Evolutionary conservation across 37 sponge, comb jelly and placozoan species (phyloP), one percentile per base, ranked within the genome.

Genomic region (Spongilla lacustris): DNA sequence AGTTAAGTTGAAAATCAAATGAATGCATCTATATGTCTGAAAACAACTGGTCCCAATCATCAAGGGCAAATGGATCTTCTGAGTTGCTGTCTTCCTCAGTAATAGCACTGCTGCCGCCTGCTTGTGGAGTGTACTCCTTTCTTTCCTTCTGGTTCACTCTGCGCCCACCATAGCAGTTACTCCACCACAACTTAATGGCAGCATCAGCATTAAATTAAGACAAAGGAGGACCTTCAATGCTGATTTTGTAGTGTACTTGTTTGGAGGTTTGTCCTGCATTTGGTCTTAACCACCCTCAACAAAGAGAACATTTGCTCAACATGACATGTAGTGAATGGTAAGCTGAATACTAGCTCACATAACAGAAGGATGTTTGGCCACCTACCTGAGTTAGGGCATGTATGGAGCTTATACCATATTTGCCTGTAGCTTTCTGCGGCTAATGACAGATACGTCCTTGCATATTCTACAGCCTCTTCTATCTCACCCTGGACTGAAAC

Each of bases 341-440:
- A 79, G 34, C 91, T 91, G 68, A 91, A 91, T 14, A 74, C 29
- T 8, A 88, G 79, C 68, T 88, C 82, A 74, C 68, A 36, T 22
- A 88, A 68, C 0, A 76, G 3, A 9, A 90, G 38, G 38, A 84
- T 34, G 69, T 86, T 83, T 3, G 30, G 80, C 87, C 92, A 91
- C 26, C 68, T 91, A 10, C 68, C 8, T 2, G 77, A 82, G 73
- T 87, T 88, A 72, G 80, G 84, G 36, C 75, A 73, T 2, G 88
- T 71, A 28, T 79, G 48, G 25, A 91, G 81, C 87, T 91, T 87
- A 81, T 86, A 87, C 90, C 90, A 90, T 23, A 90, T 77, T 23
- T 85, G 80, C 25, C 81, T 31, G 69, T 84, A 84, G 24, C 66
- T 37, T 26, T 41, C 35, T 22, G 19, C n/a, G 11, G 73, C 29